These are phyloP conservation scores for Alexandromys oeconomus DNA, from an alignment of 2,797 vertebrate species.

Conservation along the genomic window DNA sequence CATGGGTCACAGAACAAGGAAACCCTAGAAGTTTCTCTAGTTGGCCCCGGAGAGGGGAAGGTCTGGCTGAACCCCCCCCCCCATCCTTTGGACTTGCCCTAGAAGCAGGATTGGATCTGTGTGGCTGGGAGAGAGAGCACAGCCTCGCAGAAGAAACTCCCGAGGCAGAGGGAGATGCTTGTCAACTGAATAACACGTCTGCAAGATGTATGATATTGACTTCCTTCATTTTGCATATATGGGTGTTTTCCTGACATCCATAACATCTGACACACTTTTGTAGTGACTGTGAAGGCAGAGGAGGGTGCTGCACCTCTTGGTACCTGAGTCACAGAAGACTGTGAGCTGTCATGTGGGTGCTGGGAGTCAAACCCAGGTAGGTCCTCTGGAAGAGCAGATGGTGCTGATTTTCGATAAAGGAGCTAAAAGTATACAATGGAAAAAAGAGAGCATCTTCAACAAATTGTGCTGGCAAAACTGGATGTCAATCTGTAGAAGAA, in stretches of 20 bases:
- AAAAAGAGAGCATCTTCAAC: too few relatives aligned
- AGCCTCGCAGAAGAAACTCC: background rate
- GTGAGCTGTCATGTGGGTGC: background rate
- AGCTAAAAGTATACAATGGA: too few relatives aligned
- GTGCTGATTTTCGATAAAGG: too few relatives aligned
- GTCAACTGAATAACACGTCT: background rate
- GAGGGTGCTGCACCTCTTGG: background rate
- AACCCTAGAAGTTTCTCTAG: background rate
- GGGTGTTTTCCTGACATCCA: background rate
- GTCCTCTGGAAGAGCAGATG: background rate
- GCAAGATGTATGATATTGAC: background rate
- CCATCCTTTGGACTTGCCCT: fast-evolving
- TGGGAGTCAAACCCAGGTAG: background rate
- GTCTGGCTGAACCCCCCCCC: too few relatives aligned
- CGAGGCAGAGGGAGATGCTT: background rate
- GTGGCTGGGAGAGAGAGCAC: fast-evolving
- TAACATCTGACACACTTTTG: too few relatives aligned
- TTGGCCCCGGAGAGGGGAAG: background rate
- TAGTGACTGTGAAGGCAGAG: background rate
- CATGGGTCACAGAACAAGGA: background rate
- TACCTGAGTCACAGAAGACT: background rate
- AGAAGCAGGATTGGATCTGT: too few relatives aligned
- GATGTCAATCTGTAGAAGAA: too few relatives aligned
- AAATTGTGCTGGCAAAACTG: too few relatives aligned
- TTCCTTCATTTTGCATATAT: background rate